Evolutionary conservation across 1,140 invertebrate species (phyloP), one percentile per base, ranked within the genome.

Genomic region (Cyphomyrmex costatus): DNA sequence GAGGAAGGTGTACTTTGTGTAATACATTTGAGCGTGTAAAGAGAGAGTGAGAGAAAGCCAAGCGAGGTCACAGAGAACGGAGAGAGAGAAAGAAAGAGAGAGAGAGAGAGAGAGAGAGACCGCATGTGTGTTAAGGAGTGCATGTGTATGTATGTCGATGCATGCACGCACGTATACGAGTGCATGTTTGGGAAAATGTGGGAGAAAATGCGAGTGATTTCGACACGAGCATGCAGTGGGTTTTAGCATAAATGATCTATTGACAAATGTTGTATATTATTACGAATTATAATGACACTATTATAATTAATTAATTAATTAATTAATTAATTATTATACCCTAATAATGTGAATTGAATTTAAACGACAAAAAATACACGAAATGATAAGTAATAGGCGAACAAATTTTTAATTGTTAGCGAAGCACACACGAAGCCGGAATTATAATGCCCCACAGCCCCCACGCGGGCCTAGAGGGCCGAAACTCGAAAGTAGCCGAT

Each of bases 221-320:
- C 88, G 74, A 91, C 74, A 90, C 92, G 91, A 93, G 91, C 90
- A 92, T 93, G 91, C 91, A 86, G 91, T 94, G 94, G 93, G 92
- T 93, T 95, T 90, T 94, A 95, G 94, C 87, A 93, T 95, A 95
- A 95, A 95, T 95, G 94, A 94, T 94, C 91, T 95, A 95, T 95
- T 95, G 93, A 95, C 89, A 95, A 95, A 95, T 94, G 94, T 95
- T 95, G 94, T 95, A 95, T 95, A 95, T 95, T 95, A 95, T 94
- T 95, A 95, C 91, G 94, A 94, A 95, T 94, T 95, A 94, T 95
- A 95, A 94, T 95, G 94, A 95, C 91, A 94, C 93, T 94, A 95
- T 95, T 94, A 95, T 94, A 95, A 95, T 94, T 93, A 93, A 93
- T 91, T 93, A 92, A 93, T 91, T 92, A 92, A 93, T 91, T 92